Percentiles rank a stretch among this genome's conserved stretches.
These are phyloP conservation scores for Pseudomyrmex gracilis DNA, from an alignment of 1,140 invertebrate genomes.

Conservation along the genomic window DNA sequence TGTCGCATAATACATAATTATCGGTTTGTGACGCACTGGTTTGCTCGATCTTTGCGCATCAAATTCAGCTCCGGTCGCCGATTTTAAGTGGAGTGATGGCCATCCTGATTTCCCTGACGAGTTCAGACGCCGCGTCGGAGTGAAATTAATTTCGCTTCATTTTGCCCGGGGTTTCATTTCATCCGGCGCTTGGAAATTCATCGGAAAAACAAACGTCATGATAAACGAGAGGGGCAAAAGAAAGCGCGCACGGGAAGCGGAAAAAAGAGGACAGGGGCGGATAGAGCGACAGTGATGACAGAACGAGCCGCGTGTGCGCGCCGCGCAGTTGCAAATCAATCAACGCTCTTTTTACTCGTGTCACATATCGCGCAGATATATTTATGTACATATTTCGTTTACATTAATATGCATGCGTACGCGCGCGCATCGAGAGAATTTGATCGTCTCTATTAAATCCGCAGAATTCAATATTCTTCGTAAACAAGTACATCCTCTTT, in stretches of 20 bases:
- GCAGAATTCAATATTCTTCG: not conserved
- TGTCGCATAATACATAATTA: slow-evolving; percentile 33
- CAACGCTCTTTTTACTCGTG: slow-evolving; percentile 34
- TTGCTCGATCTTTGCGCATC: slow-evolving; percentile 52
- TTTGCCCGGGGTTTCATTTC: slow-evolving; percentile 55
- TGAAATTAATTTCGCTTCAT: slow-evolving; percentile 75
- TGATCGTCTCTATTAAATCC: not conserved
- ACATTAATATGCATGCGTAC: slow-evolving; percentile 22
- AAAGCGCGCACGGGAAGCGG: not conserved
- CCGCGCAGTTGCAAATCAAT: slow-evolving; percentile 48
- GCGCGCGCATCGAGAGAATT: not conserved
- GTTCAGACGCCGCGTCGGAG: slow-evolving; percentile 67
- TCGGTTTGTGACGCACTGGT: slow-evolving; percentile 16
- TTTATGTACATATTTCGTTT: slow-evolving; percentile 42
- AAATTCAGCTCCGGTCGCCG: slow-evolving; percentile 66
- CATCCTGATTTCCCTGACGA: slow-evolving; percentile 71
- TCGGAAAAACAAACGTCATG: slow-evolving; percentile 52
- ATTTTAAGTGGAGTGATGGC: slow-evolving; percentile 54
- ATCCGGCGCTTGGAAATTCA: slow-evolving; percentile 56
- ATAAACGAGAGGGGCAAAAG: slow-evolving; percentile 54
- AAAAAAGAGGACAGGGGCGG: not conserved
- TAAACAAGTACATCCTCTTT: slow-evolving; percentile 29
- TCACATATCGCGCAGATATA: slow-evolving; percentile 15
- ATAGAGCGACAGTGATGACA: slow-evolving; percentile 34
- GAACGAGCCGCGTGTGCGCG: slow-evolving; percentile 29